A percentile compares a stretch with the other conserved stretches of the same genome.
phyloP scores from a whole-genome alignment of 2,888 invertebrate species.

The Brachyopa scutellaris region DNA sequence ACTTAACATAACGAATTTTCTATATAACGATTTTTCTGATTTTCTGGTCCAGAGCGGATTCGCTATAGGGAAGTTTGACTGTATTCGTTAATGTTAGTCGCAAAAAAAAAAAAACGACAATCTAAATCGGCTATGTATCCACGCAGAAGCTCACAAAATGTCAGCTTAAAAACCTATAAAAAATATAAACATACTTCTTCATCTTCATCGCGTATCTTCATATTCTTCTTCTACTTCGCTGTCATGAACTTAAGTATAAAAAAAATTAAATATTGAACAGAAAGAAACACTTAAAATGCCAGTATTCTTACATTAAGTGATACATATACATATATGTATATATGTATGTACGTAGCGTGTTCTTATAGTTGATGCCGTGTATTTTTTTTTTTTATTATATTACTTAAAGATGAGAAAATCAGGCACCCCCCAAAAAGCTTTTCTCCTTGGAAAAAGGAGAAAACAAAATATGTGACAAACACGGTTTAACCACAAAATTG shows the following conservation, averaged over 20 bases:
- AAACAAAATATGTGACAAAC: constrained; percentile 10
- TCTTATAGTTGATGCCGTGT: neutral
- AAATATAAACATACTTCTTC: constrained; percentile 24
- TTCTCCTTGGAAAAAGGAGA: neutral
- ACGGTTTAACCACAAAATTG: constrained; percentile 20
- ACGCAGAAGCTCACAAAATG: too few species aligned
- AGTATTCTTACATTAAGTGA: constrained; percentile 33
- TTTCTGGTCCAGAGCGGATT: too few species aligned
- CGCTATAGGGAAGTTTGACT: too few species aligned
- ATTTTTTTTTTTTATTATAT: neutral
- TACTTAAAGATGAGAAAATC: constrained; percentile 10
- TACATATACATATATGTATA: neutral
- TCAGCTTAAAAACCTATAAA: constrained; percentile 39
- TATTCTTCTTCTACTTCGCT: neutral
- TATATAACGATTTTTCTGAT: too few species aligned
- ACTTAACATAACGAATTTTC: too few species aligned
- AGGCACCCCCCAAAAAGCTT: too few species aligned
- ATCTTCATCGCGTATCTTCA: too few species aligned
- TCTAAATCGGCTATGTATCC: too few species aligned
- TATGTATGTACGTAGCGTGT: neutral
- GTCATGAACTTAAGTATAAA: constrained; percentile 45
- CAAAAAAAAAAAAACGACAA: too few species aligned
- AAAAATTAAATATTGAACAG: constrained; percentile 51
- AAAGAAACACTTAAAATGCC: constrained; percentile 45
- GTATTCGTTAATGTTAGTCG: too few species aligned